phyloP scores from a whole-genome alignment of 2,113 vertebrate species.

The Pseudopodoces humilis region DNA sequence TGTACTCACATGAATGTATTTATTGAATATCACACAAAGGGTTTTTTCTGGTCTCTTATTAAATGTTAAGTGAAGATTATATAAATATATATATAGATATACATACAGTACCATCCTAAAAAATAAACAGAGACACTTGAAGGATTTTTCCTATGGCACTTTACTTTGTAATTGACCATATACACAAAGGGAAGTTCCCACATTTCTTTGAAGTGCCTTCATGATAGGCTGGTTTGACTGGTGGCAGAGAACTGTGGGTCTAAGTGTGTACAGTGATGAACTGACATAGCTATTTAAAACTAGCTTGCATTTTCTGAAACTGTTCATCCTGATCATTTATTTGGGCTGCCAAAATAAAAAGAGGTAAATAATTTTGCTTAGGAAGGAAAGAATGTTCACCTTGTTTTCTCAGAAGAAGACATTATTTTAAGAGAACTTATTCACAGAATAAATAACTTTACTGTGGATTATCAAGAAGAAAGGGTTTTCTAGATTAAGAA shows the following conservation, averaged over 20 bases:
- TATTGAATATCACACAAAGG: neutral
- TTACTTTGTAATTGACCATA: neutral
- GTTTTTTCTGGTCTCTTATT: neutral
- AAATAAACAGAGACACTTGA: neutral
- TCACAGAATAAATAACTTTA: neutral
- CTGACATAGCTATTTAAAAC: neutral
- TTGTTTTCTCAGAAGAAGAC: neutral
- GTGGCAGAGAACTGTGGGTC: neutral
- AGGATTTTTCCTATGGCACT: neutral
- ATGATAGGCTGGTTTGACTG: neutral
- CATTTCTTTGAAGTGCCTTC: neutral
- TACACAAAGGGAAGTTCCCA: neutral
- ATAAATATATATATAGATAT: neutral
- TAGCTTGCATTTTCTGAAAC: neutral
- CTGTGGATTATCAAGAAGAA: neutral
- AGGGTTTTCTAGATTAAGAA: neutral
- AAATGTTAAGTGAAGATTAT: neutral
- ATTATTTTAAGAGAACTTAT: neutral
- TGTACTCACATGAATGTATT: neutral
- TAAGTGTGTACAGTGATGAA: neutral
- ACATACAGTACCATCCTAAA: neutral
- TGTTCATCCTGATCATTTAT: neutral
- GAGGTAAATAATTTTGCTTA: neutral
- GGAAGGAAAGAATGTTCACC: neutral
- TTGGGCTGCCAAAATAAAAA: neutral